Evolutionary conservation across 37 sponge, comb jelly and placozoan genomes (phyloP), one percentile per base, ranked within the genome.

Genomic region (Haliclona indistincta): DNA sequence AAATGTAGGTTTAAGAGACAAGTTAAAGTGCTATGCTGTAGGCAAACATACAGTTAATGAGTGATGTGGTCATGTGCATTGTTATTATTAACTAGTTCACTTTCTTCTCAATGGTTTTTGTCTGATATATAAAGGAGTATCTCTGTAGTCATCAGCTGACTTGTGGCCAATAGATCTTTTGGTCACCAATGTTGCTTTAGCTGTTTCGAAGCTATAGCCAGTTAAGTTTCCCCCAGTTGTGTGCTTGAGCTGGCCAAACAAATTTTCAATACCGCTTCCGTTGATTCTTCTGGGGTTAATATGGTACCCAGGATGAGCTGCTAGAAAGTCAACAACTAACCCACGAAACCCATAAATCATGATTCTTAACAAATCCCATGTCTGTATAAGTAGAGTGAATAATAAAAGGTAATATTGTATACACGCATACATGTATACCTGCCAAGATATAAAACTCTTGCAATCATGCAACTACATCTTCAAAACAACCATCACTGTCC

Each of bases 181-280:
- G 38, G 71, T 70, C 6, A 70, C 11, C 5, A 70, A 29, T 13
- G 29, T 35, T 26, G 74, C 74, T 56, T 56, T 32, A n/a, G 76
- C 64, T 60, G 76, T 42, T 2, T 62, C 17, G 33, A 60, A 75
- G 25, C 42, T 63, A 34, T 22, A 15, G 4, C 35, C 30, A 5
- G 71, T 15, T 29, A 70, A 29, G 53, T 70, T 70, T n/a, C 71
- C 71, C 6, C 71, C 71, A 70, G 53, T n/a, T 17, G 40, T 47
- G 23, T 70, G 40, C 53, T 47, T 64, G 11, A 70, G 71, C 7
- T 43, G 40, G 22, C 71, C 42, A 26, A 70, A 70, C 40, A 70
- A 22, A 17, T 44, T 35, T 28, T 71, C 54, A 4, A 71, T 33
- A 5, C 32, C 52, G 3, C 54, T 49, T 13, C 72, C 72, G 1